Evolutionary conservation across 2,888 invertebrate genomes (phyloP), one percentile per base, ranked within the genome.

Genomic region (Hirtodrosophila cameraria): DNA sequence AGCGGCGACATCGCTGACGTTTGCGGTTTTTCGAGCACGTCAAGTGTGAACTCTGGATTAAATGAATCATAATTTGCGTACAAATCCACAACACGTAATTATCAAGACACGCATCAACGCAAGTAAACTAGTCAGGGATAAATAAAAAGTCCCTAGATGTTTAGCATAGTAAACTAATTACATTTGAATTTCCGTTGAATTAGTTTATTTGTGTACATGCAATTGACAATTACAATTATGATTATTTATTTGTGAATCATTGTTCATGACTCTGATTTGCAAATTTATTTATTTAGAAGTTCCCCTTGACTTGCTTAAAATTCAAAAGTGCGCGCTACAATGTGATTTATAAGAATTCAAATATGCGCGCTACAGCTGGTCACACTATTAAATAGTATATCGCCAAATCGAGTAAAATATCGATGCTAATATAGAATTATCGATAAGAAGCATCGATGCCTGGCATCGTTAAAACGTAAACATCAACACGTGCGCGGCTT

Each of bases 401-500:
- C 38, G 36, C 38, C 27, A 11, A 7, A 6, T 13, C 9, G 3
- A 2, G 2, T 2, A n/a, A 31, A 6, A 1, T 31, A 58, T 65
- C 64, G 50, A 58, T 65, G 15, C 4, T 13, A 0, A 8, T 2
- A 7, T 6, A 6, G 11, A 27, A 9, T 1, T 25, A 39, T 39
- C 39, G 39, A 25, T 25, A 39, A 25, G 7, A 12, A 8, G 18
- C 30, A 70, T 70, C 69, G 71, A 65, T 71, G 20, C 46, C 9
- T 9, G 7, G 11, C 33, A 9, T 18, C 20, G 36, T 15, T 2
- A 62, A 77, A 72, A 74, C 60, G 35, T 76, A 78, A 81, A 81
- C 80, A 84, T 53, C 58, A 76, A 75, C 85, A 82, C 79, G 84
- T 85, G 82, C 59, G 54, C 38, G 43, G 28, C 11, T 27, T 43